phyloP scores from a whole-genome alignment of 2,797 vertebrate species.

The Tympanoctomys barrerae region DNA sequence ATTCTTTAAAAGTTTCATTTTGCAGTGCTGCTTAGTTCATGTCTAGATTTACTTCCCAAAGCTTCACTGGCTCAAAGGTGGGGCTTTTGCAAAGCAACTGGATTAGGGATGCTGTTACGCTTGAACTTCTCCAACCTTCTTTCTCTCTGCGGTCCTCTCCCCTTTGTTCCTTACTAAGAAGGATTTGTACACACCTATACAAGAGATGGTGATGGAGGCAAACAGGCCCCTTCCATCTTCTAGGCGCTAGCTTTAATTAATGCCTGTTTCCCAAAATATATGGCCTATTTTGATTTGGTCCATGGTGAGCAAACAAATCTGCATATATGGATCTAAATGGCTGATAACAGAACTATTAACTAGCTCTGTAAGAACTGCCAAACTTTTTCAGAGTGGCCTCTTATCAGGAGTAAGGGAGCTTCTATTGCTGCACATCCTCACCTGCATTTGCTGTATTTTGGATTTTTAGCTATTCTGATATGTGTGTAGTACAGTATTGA shows the following conservation, averaged over 20 bases:
- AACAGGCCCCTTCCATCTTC: neutral
- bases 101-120: neutral
- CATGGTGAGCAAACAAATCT: neutral
- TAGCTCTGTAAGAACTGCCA: neutral
- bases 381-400: neutral
- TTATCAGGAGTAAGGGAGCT: neutral
- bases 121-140: neutral
- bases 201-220: neutral
- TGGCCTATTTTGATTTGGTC: neutral
- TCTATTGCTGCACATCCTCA: neutral
- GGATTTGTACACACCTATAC: neutral
- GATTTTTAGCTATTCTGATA: neutral
- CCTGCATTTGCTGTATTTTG: neutral
- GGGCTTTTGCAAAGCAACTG: neutral
- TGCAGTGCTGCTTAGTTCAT: neutral
- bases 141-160: neutral
- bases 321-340: neutral
- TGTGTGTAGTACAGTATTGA: neutral
- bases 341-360: neutral
- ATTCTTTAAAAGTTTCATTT: neutral
- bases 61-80: neutral
- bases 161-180: neutral
- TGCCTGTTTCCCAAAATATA: neutral
- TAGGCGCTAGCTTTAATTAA: neutral
- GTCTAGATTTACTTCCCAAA: neutral